Conservation (phyloP, 2,888 invertebrate species). For the Cabera pusaria region DNA sequence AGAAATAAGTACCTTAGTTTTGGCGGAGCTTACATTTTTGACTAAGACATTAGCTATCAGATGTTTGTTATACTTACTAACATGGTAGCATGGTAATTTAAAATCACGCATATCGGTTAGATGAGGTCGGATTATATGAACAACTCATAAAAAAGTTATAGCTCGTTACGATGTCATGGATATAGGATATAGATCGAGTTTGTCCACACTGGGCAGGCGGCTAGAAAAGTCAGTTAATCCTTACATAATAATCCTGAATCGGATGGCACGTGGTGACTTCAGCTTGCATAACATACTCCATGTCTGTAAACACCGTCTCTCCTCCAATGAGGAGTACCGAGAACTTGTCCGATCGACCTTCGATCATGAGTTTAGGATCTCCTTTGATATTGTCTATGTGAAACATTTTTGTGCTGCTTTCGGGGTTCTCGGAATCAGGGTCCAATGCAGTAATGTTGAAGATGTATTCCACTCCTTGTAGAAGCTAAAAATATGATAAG, state of each 20-base stretch:
- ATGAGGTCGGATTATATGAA: too few species aligned
- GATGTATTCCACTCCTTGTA: slow-evolving; percentile 53
- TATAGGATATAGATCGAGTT: too few species aligned
- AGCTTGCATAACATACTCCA: slow-evolving; percentile 49
- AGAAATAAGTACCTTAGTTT: too few species aligned
- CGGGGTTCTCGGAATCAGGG: slow-evolving; percentile 22
- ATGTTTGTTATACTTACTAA: too few species aligned
- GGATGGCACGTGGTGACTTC: slow-evolving; percentile 54
- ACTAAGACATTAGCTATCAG: too few species aligned
- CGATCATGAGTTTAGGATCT: slow-evolving; percentile 45
- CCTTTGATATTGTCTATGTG: slow-evolving; percentile 54
- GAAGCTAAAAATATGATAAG: slow-evolving; percentile 46
- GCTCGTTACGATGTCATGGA: too few species aligned
- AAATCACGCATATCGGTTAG: too few species aligned
- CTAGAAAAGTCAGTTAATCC: too few species aligned
- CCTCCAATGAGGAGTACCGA: slow-evolving; percentile 55
- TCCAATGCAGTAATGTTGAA: slow-evolving; percentile 50
- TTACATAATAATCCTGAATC: slow-evolving; percentile 62
- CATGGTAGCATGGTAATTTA: too few species aligned
- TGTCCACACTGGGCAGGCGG: too few species aligned
- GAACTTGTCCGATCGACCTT: slow-evolving; percentile 50
- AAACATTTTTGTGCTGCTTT: slow-evolving; percentile 40
- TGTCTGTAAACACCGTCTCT: slow-evolving; percentile 47
- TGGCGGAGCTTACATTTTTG: too few species aligned
- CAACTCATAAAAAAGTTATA: too few species aligned